These are phyloP conservation scores for Carollia perspicillata DNA, from an alignment of 2,113 vertebrate species.

Conservation along the genomic window DNA sequence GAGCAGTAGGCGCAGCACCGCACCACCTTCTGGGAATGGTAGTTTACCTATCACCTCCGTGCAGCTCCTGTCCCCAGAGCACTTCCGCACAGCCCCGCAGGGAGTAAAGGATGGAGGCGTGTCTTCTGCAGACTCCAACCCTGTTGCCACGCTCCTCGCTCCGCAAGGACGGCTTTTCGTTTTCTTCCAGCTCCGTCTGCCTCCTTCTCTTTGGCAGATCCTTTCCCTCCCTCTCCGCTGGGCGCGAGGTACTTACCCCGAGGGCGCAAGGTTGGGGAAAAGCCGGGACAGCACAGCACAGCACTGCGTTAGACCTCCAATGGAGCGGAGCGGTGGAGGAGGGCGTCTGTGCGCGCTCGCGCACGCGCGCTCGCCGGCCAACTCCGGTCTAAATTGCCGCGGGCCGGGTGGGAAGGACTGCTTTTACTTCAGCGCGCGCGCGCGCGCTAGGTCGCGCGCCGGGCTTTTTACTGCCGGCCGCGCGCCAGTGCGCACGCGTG, in stretches of 20 bases:
- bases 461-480: background rate
- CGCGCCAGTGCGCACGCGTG: slow-evolving; percentile 47
- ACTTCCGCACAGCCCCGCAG: slow-evolving; percentile 71
- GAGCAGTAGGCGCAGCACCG: slow-evolving; percentile 43
- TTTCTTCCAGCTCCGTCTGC: background rate
- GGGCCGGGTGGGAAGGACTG: background rate
- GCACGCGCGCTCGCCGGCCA: slow-evolving; percentile 42
- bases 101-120: slow-evolving; percentile 55
- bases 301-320: background rate
- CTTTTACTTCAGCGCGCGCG: background rate
- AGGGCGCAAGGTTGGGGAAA: background rate
- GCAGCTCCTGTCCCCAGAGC: background rate
- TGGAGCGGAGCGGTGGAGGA: background rate
- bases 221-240: background rate
- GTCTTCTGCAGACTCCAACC: slow-evolving; percentile 4
- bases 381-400: slow-evolving; percentile 30
- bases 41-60: slow-evolving; percentile 34
- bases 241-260: background rate
- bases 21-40: slow-evolving; percentile 52
- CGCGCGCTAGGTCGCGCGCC: background rate
- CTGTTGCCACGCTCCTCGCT: background rate
- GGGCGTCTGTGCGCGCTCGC: slow-evolving; percentile 23
- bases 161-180: background rate
- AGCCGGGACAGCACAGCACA: background rate
- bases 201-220: background rate